Base-by-base conservation (phyloP, 2,113 vertebrate genomes). In the Aleadryas rufinucha region DNA sequence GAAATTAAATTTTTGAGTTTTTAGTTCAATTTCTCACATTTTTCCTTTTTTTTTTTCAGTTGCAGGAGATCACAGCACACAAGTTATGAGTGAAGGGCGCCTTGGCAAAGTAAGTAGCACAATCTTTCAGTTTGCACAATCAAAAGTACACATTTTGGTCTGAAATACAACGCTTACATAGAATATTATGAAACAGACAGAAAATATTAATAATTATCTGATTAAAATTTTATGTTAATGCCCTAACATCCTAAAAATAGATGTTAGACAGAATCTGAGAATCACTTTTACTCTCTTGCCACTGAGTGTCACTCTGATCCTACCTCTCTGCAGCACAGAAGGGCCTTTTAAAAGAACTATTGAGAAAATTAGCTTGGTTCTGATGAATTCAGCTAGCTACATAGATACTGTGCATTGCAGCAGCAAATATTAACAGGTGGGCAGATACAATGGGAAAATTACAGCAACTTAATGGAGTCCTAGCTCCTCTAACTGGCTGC, bases 291-390 rank as follows among this genome's bases (percentile, higher is more conserved):
- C 83, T 78, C 35, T 94, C 49, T 52, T 86, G 80, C 96, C 96
- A 94, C 96, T 93, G 88, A 93, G 96, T 92, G 96, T 96, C 96
- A 97, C 93, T 96, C 76, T 96, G 90, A 76, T 87, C 42, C 92
- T 76, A 84, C 41, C 66, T 81, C 82, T 92, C 64, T 87, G 61
- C 72, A 92, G 88, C 72, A 68, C 39, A 84, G 88, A 71, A 7
- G 15, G 16, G 77, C 39, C 30, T 74, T 94, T 20, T 33, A n/a
- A 80, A 81, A 93, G 45, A 90, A 45, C 33, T 3, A 0, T 3
- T 69, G 56, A 49, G 64, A 80, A 86, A 88, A 94, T 52, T 7
- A 63, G 47, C n/a, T 35, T 35, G 83, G 22, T 82, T 91, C 61
- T 89, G 56, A 82, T 41, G 26, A 75, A 39, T 64, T 81, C 72